These are phyloP conservation scores for Sycophaga agraensis DNA, from an alignment of 1,140 invertebrate species.

Conservation along the genomic window DNA sequence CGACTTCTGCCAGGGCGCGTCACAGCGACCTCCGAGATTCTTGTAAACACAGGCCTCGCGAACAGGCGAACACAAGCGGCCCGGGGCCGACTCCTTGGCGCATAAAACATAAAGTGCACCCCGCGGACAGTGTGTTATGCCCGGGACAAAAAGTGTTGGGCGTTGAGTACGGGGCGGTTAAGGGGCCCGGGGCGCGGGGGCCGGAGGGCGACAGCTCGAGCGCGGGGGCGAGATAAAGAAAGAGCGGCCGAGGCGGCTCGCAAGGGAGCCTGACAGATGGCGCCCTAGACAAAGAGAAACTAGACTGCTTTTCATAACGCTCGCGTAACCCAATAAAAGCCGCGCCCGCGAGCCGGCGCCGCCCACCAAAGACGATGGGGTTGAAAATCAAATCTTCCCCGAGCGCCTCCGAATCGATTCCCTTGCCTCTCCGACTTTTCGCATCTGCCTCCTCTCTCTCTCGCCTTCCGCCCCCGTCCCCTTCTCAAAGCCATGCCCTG, in stretches of 20 bases:
- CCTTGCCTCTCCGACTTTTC: neutral
- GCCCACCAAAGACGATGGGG: constrained; percentile 37
- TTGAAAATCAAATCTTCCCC: constrained; percentile 45
- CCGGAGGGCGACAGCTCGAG: neutral
- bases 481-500: no score
- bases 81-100: no score
- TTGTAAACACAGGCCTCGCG: no score
- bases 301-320: constrained; percentile 40
- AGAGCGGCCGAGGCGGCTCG: neutral
- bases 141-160: neutral
- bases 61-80: no score
- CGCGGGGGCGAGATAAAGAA: constrained; percentile 24
- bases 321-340: constrained; percentile 47
- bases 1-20: no score
- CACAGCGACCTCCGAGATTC: no score
- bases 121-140: no score
- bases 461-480: neutral
- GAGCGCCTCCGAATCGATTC: neutral
- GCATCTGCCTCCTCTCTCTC: neutral
- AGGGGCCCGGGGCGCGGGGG: neutral
- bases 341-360: neutral
- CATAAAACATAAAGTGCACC: no score
- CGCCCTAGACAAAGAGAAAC: constrained; percentile 43
- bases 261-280: constrained; percentile 43
- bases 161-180: neutral